These are phyloP conservation scores for Falco columbarius DNA, from an alignment of 2,797 vertebrate genomes.

Conservation along the genomic window DNA sequence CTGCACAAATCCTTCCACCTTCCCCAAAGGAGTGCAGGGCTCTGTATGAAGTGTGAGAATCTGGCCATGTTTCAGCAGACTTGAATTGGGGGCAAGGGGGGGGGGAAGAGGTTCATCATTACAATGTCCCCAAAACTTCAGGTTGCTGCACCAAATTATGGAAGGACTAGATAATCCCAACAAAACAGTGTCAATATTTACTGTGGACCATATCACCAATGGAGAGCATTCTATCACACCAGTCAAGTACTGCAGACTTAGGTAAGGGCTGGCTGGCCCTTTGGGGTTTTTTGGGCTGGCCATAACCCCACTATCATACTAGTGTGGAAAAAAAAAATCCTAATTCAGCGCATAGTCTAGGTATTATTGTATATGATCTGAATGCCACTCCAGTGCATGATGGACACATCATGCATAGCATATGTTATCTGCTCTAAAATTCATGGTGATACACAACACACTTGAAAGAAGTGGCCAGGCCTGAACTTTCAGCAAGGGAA, in stretches of 20 bases:
- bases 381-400: background rate
- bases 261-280: background rate
- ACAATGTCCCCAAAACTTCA: background rate
- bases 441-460: background rate
- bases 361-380: background rate
- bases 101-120: background rate
- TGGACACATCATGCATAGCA: fast-evolving
- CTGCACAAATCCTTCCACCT: background rate
- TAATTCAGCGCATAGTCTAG: background rate
- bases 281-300: background rate
- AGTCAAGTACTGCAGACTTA: background rate
- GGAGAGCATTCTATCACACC: background rate
- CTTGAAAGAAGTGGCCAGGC: background rate
- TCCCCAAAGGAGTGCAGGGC: background rate
- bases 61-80: background rate
- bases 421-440: background rate
- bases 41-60: background rate
- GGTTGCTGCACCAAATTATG: background rate
- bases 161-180: background rate
- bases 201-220: background rate
- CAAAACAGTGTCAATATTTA: background rate
- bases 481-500: background rate
- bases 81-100: background rate
- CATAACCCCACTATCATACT: background rate
- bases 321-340: background rate